Percentiles rank a stretch among this genome's conserved stretches.
phyloP scores from a whole-genome alignment of 2,797 vertebrate species.

The Podarcis siculus region DNA sequence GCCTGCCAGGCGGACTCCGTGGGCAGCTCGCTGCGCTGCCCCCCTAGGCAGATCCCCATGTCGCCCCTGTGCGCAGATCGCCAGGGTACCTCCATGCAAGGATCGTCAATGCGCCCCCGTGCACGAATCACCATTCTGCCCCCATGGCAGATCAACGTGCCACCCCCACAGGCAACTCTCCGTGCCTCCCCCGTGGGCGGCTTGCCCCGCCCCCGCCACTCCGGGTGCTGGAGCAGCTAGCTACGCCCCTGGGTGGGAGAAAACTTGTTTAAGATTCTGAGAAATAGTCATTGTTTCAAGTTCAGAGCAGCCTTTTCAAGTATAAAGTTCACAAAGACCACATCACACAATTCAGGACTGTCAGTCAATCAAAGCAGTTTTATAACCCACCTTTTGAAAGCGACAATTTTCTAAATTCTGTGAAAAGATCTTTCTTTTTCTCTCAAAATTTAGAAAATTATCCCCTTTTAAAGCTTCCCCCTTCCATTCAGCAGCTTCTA shows the following conservation, averaged over 20 bases:
- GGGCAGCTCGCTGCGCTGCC: no score
- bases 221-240: no score
- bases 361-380: slow-evolving; percentile 66
- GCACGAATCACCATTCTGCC: rapidly evolving
- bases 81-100: no score
- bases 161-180: no score
- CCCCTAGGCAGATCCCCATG: rapidly evolving
- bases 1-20: no score
- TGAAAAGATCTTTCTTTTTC: slow-evolving; percentile 60
- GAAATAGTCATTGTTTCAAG: slow-evolving; percentile 48
- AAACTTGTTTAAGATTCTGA: slow-evolving; percentile 50
- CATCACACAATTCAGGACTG: slow-evolving; percentile 56
- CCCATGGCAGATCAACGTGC: no score
- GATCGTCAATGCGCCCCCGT: no score
- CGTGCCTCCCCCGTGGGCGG: no score
- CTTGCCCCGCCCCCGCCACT: no score
- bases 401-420: slow-evolving; percentile 68
- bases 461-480: slow-evolving; percentile 40
- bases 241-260: background rate
- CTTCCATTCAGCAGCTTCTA: slow-evolving; percentile 60
- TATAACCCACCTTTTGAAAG: slow-evolving; percentile 64
- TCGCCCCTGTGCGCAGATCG: rapidly evolving
- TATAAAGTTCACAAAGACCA: slow-evolving; percentile 49
- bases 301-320: slow-evolving; percentile 54
- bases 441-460: slow-evolving; percentile 59